Evolutionary conservation across 2,797 vertebrate genomes (phyloP).

Genomic region (Eremophila alpestris): DNA sequence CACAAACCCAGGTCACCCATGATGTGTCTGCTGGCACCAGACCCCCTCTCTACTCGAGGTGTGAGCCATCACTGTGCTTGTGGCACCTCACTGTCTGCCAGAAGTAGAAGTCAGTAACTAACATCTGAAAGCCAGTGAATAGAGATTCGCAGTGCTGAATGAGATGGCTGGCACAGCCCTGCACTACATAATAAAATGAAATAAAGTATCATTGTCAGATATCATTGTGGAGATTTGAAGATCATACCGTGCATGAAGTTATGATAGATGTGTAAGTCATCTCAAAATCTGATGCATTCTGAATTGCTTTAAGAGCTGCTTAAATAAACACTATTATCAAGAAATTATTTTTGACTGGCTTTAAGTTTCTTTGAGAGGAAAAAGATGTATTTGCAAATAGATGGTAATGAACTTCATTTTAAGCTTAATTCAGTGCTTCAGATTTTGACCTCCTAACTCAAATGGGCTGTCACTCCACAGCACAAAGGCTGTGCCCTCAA

Average conservation of each 20-base stretch:
- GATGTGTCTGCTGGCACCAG: neutral
- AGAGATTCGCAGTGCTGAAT: neutral
- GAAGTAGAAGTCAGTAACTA: neutral
- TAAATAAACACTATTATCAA: neutral
- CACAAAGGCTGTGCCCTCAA: neutral
- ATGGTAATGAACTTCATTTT: neutral
- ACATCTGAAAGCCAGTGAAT: neutral
- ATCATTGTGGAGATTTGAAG: neutral
- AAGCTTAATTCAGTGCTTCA: neutral
- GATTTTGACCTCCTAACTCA: neutral
- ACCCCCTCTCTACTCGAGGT: accelerated
- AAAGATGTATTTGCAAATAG: neutral
- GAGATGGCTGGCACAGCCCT: neutral
- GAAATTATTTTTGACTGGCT: neutral
- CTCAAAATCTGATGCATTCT: neutral
- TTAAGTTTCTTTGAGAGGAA: neutral
- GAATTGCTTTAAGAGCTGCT: neutral
- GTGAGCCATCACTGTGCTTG: neutral
- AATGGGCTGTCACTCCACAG: neutral
- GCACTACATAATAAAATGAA: neutral
- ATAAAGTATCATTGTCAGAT: neutral
- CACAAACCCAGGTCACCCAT: neutral
- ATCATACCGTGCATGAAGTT: neutral
- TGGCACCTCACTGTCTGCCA: neutral
- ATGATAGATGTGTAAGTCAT: neutral